A percentile compares a stretch with the other conserved stretches of the same genome.
Conservation (phyloP, 2,888 invertebrate genomes). For the Serripes groenlandicus region DNA sequence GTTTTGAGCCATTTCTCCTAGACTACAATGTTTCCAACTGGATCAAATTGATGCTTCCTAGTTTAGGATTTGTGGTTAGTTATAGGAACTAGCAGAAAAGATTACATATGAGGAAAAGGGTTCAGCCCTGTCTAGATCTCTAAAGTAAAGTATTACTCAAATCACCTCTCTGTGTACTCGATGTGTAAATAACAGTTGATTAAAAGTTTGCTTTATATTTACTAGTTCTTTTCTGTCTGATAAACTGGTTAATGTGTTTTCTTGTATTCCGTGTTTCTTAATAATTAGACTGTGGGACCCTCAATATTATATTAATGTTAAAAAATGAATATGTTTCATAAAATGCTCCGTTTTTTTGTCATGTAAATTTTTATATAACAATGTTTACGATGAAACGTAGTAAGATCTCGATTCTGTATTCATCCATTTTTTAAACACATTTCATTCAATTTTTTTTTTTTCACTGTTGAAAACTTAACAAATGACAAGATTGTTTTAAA, state of each 20-base stretch:
- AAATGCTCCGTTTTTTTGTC: conserved; percentile 53
- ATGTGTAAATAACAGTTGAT: conserved; percentile 19
- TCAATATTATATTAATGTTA: conserved; percentile 47
- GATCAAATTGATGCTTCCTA: too few relatives aligned
- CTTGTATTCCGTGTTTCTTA: conserved; percentile 41
- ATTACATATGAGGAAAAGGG: too few relatives aligned
- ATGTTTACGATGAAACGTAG: conserved; percentile 14
- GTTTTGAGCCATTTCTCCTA: background rate
- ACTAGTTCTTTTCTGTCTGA: conserved; percentile 20
- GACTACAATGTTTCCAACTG: background rate
- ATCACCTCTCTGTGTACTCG: background rate
- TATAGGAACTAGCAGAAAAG: too few relatives aligned
- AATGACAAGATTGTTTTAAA: background rate
- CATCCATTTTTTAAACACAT: conserved; percentile 3
- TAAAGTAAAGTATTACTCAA: background rate
- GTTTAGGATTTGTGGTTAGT: too few relatives aligned
- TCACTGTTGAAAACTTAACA: background rate
- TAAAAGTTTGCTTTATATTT: conserved; percentile 12
- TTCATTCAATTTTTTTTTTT: background rate
- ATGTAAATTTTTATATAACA: conserved; percentile 12
- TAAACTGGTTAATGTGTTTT: conserved; percentile 31
- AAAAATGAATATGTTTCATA: conserved; percentile 64
- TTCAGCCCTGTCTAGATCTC: too few relatives aligned
- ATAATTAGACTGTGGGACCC: conserved; percentile 61
- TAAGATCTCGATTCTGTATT: conserved; percentile 12